Conservation (phyloP, 1,140 invertebrate genomes). For the Hycleus cichorii region DNA sequence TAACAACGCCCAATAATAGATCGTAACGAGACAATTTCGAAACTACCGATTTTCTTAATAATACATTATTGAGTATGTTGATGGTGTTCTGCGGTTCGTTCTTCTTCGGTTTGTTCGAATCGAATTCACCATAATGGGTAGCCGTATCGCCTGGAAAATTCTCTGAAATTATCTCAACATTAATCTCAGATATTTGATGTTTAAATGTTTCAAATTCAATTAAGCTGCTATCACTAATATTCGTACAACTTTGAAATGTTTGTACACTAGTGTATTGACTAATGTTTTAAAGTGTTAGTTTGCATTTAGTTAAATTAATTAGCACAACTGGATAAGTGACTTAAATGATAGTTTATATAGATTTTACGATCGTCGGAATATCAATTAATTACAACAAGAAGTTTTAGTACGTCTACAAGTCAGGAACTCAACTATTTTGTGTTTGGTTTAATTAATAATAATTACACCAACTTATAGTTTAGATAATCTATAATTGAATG, state of each 20-base stretch:
- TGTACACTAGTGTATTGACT: no score
- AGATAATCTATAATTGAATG: no score
- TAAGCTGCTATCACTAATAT: no score
- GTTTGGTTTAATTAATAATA: no score
- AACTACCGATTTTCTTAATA: conserved; percentile 67
- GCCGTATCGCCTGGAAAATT: conserved; percentile 30
- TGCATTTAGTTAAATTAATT: conserved; percentile 11
- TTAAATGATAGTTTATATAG: conserved; percentile 9
- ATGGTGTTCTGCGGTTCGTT: conserved; percentile 52
- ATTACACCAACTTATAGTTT: no score
- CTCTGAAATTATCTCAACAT: no score
- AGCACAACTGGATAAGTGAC: conserved; percentile 6
- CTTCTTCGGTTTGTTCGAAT: conserved; percentile 34
- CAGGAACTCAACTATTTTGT: no score
- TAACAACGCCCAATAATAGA: conserved; percentile 86
- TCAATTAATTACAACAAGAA: background rate
- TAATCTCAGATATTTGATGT: no score
- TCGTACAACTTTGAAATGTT: no score
- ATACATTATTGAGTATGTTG: conserved; percentile 66
- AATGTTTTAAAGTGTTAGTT: conserved; percentile 2
- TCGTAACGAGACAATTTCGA: conserved; percentile 74
- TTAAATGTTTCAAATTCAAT: no score
- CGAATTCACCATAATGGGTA: conserved; percentile 35
- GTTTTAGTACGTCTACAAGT: no score
- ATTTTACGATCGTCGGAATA: conserved; percentile 10